Conservation (phyloP, 2,888 invertebrate species). For the Ditylenchus weischeri region DNA sequence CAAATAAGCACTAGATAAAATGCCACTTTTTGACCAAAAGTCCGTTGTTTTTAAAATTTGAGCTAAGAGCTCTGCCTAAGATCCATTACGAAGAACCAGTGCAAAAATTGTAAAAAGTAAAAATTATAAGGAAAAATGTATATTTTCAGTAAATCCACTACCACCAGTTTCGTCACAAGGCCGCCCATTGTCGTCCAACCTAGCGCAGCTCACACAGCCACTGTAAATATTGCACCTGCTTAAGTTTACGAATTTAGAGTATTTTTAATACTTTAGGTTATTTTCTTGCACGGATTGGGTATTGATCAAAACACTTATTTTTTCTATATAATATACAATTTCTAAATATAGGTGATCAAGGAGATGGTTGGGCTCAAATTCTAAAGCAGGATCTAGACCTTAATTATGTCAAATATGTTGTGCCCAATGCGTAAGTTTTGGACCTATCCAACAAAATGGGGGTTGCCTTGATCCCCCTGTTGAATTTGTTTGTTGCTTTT, state of each 20-base stretch:
- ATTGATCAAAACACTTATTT: too few species aligned
- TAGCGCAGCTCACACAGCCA: conserved; percentile 20
- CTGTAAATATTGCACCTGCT: conserved; percentile 11
- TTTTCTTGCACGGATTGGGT: conserved; percentile 57
- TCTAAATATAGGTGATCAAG: conserved; percentile 58
- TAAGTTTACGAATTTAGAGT: neutral
- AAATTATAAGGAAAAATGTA: too few species aligned
- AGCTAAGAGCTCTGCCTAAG: too few species aligned
- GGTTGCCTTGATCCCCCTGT: too few species aligned
- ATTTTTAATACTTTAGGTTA: conserved; percentile 39
- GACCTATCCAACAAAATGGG: too few species aligned
- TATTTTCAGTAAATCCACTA: too few species aligned
- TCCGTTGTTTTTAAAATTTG: too few species aligned
- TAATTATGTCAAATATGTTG: conserved; percentile 45
- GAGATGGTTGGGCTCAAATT: conserved; percentile 55
- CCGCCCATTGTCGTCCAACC: conserved; percentile 19
- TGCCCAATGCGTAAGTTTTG: conserved; percentile 49
- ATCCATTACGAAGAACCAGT: too few species aligned
- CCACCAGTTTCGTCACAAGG: neutral
- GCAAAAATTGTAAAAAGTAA: too few species aligned
- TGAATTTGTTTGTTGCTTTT: too few species aligned
- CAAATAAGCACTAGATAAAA: too few species aligned
- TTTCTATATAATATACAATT: conserved; percentile 49
- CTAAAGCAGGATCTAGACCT: conserved; percentile 36
- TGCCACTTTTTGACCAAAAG: too few species aligned